phyloP scores from a whole-genome alignment of 2,113 vertebrate genomes.

The Paracanthobrama guichenoti region DNA sequence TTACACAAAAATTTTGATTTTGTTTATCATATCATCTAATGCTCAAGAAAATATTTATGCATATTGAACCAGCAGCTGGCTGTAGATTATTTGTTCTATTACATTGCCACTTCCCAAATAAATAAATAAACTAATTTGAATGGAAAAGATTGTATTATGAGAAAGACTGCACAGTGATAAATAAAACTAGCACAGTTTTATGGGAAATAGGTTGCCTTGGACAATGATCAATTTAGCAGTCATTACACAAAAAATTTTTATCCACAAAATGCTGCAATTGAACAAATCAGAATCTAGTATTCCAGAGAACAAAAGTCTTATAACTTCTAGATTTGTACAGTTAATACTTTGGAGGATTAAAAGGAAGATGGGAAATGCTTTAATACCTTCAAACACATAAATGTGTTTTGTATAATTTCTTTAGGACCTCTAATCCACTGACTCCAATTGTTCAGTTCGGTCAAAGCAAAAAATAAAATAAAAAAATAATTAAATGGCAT shows the following conservation, averaged over 20 bases:
- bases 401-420: slow-evolving; percentile 17
- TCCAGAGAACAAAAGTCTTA: background rate
- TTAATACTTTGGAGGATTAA: background rate
- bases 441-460: slow-evolving; percentile 33
- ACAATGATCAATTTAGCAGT: background rate
- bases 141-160: background rate
- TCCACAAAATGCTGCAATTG: background rate
- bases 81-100: background rate
- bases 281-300: background rate
- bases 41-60: background rate
- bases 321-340: background rate
- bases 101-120: background rate
- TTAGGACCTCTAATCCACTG: slow-evolving; percentile 17
- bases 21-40: background rate
- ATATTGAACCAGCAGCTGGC: background rate
- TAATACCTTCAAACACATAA: slow-evolving; percentile 16
- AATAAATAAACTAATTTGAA: background rate
- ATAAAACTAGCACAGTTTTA: background rate
- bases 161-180: background rate
- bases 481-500: background rate
- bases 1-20: background rate
- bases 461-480: slow-evolving; percentile 15
- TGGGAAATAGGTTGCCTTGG: background rate
- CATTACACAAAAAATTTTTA: background rate
- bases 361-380: slow-evolving; percentile 1